These are phyloP conservation scores for Lepus townsendii DNA, from an alignment of 2,797 vertebrate species.

Conservation along the genomic window DNA sequence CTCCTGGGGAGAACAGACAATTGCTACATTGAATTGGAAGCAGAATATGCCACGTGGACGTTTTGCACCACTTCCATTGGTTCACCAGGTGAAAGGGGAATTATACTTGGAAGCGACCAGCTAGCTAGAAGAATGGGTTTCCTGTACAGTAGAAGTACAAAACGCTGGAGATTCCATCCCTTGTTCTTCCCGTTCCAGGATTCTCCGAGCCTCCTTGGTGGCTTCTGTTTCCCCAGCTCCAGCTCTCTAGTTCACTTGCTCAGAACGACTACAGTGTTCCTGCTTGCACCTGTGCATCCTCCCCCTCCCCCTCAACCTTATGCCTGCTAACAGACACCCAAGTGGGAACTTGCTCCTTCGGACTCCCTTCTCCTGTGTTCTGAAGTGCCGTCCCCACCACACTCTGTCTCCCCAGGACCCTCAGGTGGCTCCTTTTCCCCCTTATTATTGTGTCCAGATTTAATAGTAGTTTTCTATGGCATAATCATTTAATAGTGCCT, in stretches of 20 bases:
- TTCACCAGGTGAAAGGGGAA: not conserved
- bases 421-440: not conserved
- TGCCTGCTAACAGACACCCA: not conserved
- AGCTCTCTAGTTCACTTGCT: not conserved
- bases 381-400: not conserved
- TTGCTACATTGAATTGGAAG: not conserved
- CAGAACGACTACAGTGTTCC: not conserved
- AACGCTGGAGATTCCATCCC: not conserved
- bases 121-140: not conserved
- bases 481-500: not conserved
- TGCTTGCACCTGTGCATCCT: not conserved
- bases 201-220: not conserved
- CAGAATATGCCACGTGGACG: not conserved
- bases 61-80: not conserved
- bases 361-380: not conserved
- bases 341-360: not conserved
- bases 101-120: not conserved
- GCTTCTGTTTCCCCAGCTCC: not conserved
- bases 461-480: not conserved
- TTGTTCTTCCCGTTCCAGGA: not conserved
- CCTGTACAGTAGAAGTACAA: not conserved
- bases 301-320: rapidly evolving
- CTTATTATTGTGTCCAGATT: not conserved
- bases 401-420: not conserved
- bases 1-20: not conserved